phyloP scores from a whole-genome alignment of 2,888 invertebrate genomes.

The Ochropacha duplaris region DNA sequence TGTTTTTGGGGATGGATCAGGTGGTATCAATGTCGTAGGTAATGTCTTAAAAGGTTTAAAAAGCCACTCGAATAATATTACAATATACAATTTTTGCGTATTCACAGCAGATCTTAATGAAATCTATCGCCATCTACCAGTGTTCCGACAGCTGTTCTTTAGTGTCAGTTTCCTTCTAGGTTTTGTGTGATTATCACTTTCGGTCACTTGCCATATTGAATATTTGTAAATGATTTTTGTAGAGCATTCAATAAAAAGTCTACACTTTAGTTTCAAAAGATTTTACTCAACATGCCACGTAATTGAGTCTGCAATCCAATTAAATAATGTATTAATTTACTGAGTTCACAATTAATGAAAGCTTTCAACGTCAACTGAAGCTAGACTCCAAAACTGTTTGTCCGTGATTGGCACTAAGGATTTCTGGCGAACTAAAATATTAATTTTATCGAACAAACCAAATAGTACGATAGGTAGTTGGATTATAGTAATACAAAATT shows the following conservation, averaged over 20 bases:
- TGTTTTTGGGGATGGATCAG: not conserved
- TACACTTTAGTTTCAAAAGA: too few species aligned
- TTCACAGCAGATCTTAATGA: too few species aligned
- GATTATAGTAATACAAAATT: not conserved
- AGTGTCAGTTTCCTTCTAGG: too few species aligned
- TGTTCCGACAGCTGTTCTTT: too few species aligned
- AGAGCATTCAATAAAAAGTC: too few species aligned
- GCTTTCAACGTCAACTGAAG: not conserved
- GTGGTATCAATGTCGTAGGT: not conserved
- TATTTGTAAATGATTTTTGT: too few species aligned
- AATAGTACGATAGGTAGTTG: not conserved
- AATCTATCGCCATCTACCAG: too few species aligned
- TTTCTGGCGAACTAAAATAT: not conserved
- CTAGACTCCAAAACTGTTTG: not conserved
- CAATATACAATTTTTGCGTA: too few species aligned
- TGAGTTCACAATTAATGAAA: not conserved
- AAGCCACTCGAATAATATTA: too few species aligned
- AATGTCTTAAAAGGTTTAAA: too few species aligned
- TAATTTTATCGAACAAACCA: not conserved
- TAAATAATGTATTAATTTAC: slow-evolving; percentile 2
- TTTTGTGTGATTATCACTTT: too few species aligned
- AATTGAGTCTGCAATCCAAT: not conserved
- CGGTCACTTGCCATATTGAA: too few species aligned
- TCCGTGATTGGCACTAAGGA: not conserved
- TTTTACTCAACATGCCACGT: not conserved